Percentiles rank a stretch among this genome's conserved stretches.
Evolutionary conservation across 2,888 invertebrate genomes (phyloP).

Genomic region (Yponomeuta sedellus): DNA sequence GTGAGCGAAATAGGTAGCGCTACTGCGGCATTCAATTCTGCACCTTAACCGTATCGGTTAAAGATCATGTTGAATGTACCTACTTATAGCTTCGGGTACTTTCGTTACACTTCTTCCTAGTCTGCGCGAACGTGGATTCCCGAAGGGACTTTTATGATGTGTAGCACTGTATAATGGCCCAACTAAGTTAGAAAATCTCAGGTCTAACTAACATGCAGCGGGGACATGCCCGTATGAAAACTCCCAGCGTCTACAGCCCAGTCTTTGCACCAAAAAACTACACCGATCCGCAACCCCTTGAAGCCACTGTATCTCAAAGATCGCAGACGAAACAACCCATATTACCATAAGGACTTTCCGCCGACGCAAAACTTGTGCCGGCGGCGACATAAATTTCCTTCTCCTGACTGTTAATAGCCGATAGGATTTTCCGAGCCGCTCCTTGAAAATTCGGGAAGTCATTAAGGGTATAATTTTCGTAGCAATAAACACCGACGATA

Average conservation of each 20-base stretch:
- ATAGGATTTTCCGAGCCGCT: constrained; percentile 70
- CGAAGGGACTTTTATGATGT: too few relatives aligned
- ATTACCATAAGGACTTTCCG: constrained; percentile 60
- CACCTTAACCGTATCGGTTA: too few relatives aligned
- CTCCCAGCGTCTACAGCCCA: neutral
- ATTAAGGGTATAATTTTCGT: constrained; percentile 74
- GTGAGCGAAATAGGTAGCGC: too few relatives aligned
- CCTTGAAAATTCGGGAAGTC: constrained; percentile 66
- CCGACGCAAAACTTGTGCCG: constrained; percentile 35
- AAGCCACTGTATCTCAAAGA: neutral
- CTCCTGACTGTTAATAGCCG: constrained; percentile 71
- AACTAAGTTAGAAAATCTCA: too few relatives aligned
- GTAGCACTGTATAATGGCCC: too few relatives aligned
- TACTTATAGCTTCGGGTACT: too few relatives aligned
- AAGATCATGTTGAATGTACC: too few relatives aligned
- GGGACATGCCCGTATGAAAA: too few relatives aligned
- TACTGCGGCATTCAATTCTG: too few relatives aligned
- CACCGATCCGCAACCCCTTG: neutral
- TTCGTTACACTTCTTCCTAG: too few relatives aligned
- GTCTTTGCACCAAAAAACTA: neutral
- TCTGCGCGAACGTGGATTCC: too few relatives aligned
- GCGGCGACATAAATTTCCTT: constrained; percentile 57
- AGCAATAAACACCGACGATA: constrained; percentile 73
- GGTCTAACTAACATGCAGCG: too few relatives aligned
- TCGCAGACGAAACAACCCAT: constrained; percentile 29